Percentiles rank a stretch among this genome's conserved stretches.
Conservation (phyloP, 2,888 invertebrate genomes). For the Habrosyne pyritoides region DNA sequence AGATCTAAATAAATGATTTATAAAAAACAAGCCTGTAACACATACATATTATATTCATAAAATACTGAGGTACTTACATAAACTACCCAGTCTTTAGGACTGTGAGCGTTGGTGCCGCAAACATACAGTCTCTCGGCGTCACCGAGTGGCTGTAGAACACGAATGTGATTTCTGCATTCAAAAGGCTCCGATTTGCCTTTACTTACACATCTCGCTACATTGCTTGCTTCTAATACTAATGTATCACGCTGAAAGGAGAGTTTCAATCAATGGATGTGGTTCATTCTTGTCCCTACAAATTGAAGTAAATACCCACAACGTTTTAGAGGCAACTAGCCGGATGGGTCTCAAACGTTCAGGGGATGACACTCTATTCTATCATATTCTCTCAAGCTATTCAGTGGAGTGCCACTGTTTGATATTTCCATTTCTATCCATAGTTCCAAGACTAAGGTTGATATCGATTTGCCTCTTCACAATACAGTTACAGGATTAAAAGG, state of each 20-base stretch:
- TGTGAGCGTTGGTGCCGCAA: constrained; percentile 86
- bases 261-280: not conserved
- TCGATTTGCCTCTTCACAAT: too few relatives aligned
- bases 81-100: constrained; percentile 85
- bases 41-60: not conserved
- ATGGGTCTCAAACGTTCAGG: too few relatives aligned
- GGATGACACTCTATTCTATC: too few relatives aligned
- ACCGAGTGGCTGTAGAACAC: constrained; percentile 86
- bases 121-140: constrained; percentile 85
- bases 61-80: constrained; percentile 70
- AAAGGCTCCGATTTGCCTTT: constrained; percentile 87
- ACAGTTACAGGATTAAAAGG: too few relatives aligned
- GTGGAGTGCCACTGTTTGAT: too few relatives aligned
- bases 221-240: constrained; percentile 82
- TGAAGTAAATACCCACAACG: not conserved
- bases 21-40: not conserved
- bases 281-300: not conserved
- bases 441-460: too few relatives aligned
- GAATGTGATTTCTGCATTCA: constrained; percentile 86
- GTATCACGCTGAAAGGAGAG: constrained; percentile 75
- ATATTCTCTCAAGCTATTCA: too few relatives aligned
- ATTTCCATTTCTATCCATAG: too few relatives aligned
- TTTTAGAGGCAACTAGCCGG: too few relatives aligned
- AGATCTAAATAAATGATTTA: not conserved
- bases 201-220: constrained; percentile 84